A percentile compares a stretch with the other conserved stretches of the same genome.
Conservation (phyloP, 2,888 invertebrate genomes). For the Spilosoma lubricipeda region DNA sequence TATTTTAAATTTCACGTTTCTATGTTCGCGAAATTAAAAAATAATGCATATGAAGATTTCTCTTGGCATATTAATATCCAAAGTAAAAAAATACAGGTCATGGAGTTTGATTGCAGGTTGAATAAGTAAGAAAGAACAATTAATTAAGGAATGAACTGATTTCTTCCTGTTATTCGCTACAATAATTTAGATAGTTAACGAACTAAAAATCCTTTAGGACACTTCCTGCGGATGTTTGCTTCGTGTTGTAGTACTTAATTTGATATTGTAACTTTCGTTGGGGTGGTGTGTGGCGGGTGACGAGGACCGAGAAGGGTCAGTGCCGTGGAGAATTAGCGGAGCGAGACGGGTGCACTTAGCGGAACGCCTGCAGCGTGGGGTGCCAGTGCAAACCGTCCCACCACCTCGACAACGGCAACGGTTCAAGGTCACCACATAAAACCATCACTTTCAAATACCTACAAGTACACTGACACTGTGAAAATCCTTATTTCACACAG, state of each 20-base stretch:
- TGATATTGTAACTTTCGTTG: conserved; percentile 37
- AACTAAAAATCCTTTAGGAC: conserved; percentile 56
- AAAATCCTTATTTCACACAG: neutral
- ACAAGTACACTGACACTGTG: neutral
- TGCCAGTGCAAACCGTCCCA: conserved; percentile 62
- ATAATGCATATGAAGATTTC: neutral
- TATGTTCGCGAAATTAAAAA: neutral
- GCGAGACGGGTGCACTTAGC: conserved; percentile 65
- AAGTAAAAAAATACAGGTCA: neutral
- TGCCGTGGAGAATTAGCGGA: conserved; percentile 63
- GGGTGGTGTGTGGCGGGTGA: conserved; percentile 37
- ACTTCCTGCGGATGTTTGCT: conserved; percentile 44
- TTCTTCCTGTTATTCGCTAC: neutral
- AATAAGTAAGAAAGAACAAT: neutral
- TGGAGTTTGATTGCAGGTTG: neutral
- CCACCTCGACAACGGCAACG: conserved; percentile 42
- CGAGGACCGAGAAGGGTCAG: conserved; percentile 57
- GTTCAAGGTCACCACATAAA: conserved; percentile 51
- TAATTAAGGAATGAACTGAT: neutral
- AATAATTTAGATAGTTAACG: conserved; percentile 44
- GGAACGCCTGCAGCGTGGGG: conserved; percentile 68
- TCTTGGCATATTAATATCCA: neutral
- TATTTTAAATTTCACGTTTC: neutral
- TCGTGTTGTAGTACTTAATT: conserved; percentile 21
- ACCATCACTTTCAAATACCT: conserved; percentile 24